phyloP scores from a whole-genome alignment of 1,140 invertebrate genomes.

The Drosophila pseudoananassae region DNA sequence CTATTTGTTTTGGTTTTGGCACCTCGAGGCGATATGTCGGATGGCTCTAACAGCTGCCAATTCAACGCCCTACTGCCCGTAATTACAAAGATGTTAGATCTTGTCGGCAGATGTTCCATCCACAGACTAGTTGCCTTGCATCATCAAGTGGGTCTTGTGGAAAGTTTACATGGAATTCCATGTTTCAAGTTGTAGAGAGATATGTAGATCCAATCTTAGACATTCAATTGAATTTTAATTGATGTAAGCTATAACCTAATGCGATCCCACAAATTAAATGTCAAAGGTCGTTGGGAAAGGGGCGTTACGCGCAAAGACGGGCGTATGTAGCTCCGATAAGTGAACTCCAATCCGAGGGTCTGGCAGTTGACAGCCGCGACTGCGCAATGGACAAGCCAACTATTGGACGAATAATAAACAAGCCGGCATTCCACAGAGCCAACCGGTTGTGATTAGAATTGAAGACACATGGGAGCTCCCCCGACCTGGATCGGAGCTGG shows the following conservation, averaged over 20 bases:
- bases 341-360: conserved; percentile 20
- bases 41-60: conserved; percentile 64
- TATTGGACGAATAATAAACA: conserved; percentile 24
- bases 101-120: conserved; percentile 45
- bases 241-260: conserved; percentile 12
- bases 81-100: conserved; percentile 71
- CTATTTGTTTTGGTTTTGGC: conserved; percentile 65
- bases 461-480: background rate
- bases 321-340: conserved; percentile 18
- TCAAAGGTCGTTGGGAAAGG: conserved; percentile 8
- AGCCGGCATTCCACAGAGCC: conserved; percentile 32
- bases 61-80: conserved; percentile 61
- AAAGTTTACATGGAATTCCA: conserved; percentile 16
- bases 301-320: too few species aligned
- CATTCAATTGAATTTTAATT: conserved; percentile 53
- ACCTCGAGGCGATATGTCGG: conserved; percentile 22
- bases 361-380: conserved; percentile 57
- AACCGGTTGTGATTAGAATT: conserved; percentile 37
- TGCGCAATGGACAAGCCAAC: conserved; percentile 50
- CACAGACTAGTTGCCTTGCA: conserved; percentile 23
- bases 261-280: conserved; percentile 15
- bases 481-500: conserved; percentile 21
- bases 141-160: conserved; percentile 16
- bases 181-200: background rate
- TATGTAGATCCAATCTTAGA: background rate